A percentile compares a stretch with the other conserved stretches of the same genome.
Conservation (phyloP, 2,888 invertebrate species). For the Tachystola acroxantha region DNA sequence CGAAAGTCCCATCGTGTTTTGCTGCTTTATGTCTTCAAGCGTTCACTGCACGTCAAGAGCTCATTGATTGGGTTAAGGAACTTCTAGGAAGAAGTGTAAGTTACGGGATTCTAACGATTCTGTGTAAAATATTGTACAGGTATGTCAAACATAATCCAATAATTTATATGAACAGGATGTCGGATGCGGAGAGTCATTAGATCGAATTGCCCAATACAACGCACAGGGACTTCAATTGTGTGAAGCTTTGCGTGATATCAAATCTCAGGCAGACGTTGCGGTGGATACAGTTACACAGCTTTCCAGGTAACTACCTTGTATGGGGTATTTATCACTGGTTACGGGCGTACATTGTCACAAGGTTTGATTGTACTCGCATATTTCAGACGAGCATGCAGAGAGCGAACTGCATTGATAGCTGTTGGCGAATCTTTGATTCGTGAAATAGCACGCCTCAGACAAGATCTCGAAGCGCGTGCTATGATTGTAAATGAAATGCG, state of each 20-base stretch:
- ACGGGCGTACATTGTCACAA: too few species aligned
- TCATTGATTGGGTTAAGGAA: constrained; percentile 65
- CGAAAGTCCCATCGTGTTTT: constrained; percentile 50
- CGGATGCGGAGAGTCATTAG: constrained; percentile 36
- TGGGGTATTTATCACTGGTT: too few species aligned
- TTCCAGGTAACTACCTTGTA: constrained; percentile 59
- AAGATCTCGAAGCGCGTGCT: constrained; percentile 43
- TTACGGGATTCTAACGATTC: background rate
- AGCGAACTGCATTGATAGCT: constrained; percentile 44
- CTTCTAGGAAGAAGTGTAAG: constrained; percentile 45
- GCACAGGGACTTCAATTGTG: constrained; percentile 54
- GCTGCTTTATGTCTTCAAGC: constrained; percentile 62
- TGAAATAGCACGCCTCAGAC: constrained; percentile 51
- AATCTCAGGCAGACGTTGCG: constrained; percentile 43
- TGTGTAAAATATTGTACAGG: background rate
- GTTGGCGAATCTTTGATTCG: constrained; percentile 61
- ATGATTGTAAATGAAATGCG: constrained; percentile 32
- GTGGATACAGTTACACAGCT: constrained; percentile 46
- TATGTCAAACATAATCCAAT: background rate
- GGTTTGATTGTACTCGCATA: too few species aligned
- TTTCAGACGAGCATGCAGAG: constrained; percentile 46
- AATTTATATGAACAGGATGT: constrained; percentile 22
- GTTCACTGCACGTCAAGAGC: constrained; percentile 58
- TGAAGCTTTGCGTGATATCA: constrained; percentile 50
- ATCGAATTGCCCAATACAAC: constrained; percentile 52